phyloP scores from a whole-genome alignment of 2,113 vertebrate species.

The Micronycteris hirsuta region DNA sequence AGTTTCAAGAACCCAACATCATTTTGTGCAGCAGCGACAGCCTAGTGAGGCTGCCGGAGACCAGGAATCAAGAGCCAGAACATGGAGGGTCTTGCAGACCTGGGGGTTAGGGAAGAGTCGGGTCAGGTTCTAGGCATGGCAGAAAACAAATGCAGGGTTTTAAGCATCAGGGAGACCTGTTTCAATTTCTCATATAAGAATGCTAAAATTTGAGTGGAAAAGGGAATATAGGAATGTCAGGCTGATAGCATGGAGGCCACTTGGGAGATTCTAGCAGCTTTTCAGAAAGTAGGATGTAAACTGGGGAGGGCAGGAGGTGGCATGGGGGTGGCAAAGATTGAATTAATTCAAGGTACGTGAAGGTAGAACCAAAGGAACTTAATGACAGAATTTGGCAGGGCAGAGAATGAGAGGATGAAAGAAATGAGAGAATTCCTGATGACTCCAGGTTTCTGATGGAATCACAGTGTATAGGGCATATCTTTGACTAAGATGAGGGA shows the following conservation, averaged over 20 bases:
- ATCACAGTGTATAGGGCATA: neutral
- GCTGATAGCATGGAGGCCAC: fast-evolving
- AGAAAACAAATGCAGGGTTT: neutral
- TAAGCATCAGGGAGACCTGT: neutral
- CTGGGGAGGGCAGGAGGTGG: too few species aligned
- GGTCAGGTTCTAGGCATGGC: neutral
- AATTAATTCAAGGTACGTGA: neutral
- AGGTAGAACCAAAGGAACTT: neutral
- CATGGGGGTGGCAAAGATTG: neutral
- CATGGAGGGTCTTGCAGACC: fast-evolving
- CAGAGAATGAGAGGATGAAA: neutral
- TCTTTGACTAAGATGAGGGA: neutral
- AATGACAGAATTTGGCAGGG: neutral
- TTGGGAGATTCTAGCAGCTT: neutral
- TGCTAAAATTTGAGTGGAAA: neutral
- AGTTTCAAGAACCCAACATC: neutral
- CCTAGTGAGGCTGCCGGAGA: neutral
- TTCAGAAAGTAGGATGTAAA: neutral
- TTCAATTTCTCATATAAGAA: neutral
- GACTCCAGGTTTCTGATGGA: neutral
- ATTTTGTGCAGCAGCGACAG: neutral
- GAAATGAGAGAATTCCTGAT: neutral
- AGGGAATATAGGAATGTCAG: neutral
- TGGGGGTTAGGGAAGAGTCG: fast-evolving
- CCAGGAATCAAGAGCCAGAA: neutral